Evolutionary conservation across 2,888 invertebrate species (phyloP).

Genomic region (Athalia cordata): DNA sequence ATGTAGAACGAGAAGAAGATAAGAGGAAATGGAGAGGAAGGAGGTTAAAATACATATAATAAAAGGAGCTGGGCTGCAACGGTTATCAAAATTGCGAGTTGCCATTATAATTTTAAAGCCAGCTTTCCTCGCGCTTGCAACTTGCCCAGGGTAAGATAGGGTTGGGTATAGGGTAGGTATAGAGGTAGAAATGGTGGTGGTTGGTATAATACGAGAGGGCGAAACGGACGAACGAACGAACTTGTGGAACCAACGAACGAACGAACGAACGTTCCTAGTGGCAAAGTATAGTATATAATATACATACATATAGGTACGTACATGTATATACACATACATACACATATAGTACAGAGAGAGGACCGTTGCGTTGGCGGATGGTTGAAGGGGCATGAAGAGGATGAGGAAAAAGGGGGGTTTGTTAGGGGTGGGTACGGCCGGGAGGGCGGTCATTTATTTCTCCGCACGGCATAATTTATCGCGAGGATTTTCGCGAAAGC

Average conservation of each 20-base stretch:
- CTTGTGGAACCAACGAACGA: no score
- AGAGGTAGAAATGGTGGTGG: neutral
- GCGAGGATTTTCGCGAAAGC: constrained; percentile 74
- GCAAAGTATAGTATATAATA: neutral
- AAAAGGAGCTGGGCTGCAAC: constrained; percentile 54
- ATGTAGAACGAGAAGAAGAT: constrained; percentile 17
- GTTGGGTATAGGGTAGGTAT: constrained; percentile 48
- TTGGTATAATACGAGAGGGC: neutral
- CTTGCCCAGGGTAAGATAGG: constrained; percentile 52
- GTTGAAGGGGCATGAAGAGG: constrained; percentile 54
- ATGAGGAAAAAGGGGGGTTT: constrained; percentile 18
- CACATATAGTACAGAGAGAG: no score
- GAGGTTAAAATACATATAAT: constrained; percentile 31
- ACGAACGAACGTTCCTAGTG: constrained; percentile 42
- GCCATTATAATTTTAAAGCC: constrained; percentile 73
- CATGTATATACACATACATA: no score
- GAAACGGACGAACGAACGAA: no score
- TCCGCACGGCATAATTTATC: constrained; percentile 73
- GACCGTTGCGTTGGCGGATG: constrained; percentile 24
- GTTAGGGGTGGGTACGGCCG: constrained; percentile 16
- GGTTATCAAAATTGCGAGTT: constrained; percentile 73
- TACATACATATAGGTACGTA: no score
- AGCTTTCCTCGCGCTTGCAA: constrained; percentile 67
- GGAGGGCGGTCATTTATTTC: constrained; percentile 72
- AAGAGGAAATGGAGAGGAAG: constrained; percentile 21